These are phyloP conservation scores for Mormyrus iriodes DNA, from an alignment of 2,113 vertebrate genomes.

Conservation along the genomic window DNA sequence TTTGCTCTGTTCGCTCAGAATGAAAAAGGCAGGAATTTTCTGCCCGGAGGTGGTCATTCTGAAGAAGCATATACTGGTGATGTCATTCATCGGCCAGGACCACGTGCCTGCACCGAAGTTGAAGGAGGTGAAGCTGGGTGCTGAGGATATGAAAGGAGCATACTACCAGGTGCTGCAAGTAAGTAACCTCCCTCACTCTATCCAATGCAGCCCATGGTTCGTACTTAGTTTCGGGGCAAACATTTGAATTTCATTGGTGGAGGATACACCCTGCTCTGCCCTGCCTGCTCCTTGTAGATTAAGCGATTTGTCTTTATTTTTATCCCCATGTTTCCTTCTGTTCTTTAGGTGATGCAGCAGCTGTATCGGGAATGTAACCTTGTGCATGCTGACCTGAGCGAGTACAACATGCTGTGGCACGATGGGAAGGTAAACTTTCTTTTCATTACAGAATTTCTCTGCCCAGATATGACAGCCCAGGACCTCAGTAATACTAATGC, in stretches of 20 bases:
- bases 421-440: conserved; percentile 55
- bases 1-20: conserved; percentile 59
- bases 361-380: conserved; percentile 82
- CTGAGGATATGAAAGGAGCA: conserved; percentile 81
- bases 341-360: conserved; percentile 79
- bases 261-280: background rate
- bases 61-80: conserved; percentile 92
- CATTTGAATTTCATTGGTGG: background rate
- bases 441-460: background rate
- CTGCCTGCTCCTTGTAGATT: background rate
- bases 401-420: conserved; percentile 97
- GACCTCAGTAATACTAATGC: background rate
- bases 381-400: conserved; percentile 93
- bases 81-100: conserved; percentile 94
- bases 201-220: background rate
- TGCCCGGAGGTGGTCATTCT: conserved; percentile 85
- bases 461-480: background rate
- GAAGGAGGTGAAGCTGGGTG: conserved; percentile 74
- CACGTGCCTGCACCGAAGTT: conserved; percentile 90
- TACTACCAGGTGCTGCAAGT: conserved; percentile 77
- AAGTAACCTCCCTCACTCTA: conserved; percentile 41
- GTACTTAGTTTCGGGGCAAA: background rate
- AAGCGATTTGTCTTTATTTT: background rate
- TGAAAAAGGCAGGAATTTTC: conserved; percentile 82
- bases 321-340: background rate